phyloP scores from a whole-genome alignment of 2,797 vertebrate genomes.

The Peromyscus attwateri region DNA sequence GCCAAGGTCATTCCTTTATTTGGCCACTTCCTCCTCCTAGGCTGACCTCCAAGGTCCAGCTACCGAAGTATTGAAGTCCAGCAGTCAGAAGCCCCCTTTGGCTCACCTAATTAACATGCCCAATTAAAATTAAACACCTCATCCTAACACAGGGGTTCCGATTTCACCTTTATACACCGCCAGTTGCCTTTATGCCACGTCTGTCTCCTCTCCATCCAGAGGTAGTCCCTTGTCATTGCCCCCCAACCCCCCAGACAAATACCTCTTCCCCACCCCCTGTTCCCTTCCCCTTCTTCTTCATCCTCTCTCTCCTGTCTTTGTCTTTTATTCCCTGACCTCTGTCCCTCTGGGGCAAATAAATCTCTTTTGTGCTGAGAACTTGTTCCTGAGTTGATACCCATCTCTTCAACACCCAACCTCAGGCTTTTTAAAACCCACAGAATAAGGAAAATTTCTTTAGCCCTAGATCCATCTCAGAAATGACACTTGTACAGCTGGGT shows the following conservation, averaged over 20 bases:
- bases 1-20: background rate
- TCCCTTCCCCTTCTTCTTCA: background rate
- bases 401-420: background rate
- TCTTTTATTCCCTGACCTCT: background rate
- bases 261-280: too few relatives aligned
- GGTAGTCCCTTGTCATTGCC: too few relatives aligned
- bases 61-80: background rate
- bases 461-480: background rate
- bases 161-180: background rate
- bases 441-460: background rate
- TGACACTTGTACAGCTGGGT: too few relatives aligned
- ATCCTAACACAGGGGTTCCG: background rate
- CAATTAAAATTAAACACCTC: background rate
- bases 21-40: background rate
- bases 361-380: background rate
- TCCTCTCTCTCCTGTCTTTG: background rate
- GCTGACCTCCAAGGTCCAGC: background rate
- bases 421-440: background rate
- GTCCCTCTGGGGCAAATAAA: background rate
- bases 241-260: background rate
- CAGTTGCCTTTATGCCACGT: too few relatives aligned
- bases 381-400: background rate
- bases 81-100: background rate
- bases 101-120: background rate
- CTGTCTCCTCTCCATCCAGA: too few relatives aligned